Evolutionary conservation across 1,140 invertebrate genomes (phyloP), one percentile per base, ranked within the genome.

Genomic region (Tetramorium alpestre): DNA sequence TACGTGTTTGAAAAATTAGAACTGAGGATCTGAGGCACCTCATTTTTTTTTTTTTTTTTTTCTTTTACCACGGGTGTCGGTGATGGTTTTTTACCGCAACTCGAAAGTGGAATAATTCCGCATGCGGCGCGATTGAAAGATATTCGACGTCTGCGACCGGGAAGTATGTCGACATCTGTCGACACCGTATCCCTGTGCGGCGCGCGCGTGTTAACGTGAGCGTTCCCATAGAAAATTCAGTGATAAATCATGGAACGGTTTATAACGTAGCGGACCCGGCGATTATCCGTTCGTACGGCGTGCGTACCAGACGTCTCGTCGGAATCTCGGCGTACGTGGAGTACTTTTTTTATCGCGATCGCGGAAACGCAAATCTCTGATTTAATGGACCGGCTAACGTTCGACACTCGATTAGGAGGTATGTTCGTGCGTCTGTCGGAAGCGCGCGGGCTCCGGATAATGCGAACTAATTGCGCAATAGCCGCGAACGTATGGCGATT

Each of bases 81-180:
- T 44, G 47, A 7, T 16, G 22, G 22, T 4, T 44, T 76, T 49
- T 75, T 54, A 85, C 58, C 72, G 73, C 62, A 44, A 77, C 58
- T 77, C 56, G 73, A 65, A 65, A 85, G 82, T 62, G 60, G 82
- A 75, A 64, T 85, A 51, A 85, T 60, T 82, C 67, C 51, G 22
- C 33, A 18, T n/a, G 62, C 62, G 62, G 41, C 67, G 28, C 33
- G 51, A 47, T 38, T 47, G 77, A 38, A 54, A 69, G 80, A 72
- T 64, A 85, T 85, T 64, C 28, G 82, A 85, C 41, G 44, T 72
- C 38, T 58, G 16, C 65, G 65, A 73, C 51, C 54, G 73, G 44
- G 44, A 85, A 75, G 70, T 77, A 47, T 85, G 70, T 62, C 82
- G 82, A 85, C 73, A 76, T 85, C 82, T 77, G 70, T 78, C 82